These are phyloP conservation scores for Monochamus alternatus DNA, from an alignment of 2,888 invertebrate genomes.

Conservation along the genomic window DNA sequence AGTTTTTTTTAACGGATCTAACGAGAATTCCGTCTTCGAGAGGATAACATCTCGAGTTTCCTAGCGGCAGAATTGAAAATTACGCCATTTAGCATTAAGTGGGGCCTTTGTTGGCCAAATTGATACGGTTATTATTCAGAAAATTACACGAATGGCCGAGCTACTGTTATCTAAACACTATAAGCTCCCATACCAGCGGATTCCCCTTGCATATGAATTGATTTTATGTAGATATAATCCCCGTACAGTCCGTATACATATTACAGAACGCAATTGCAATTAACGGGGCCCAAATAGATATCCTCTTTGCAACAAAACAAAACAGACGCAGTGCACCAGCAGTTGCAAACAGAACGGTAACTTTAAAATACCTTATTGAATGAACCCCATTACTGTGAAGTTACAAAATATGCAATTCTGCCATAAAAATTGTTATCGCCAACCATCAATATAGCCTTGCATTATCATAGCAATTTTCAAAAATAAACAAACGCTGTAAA, in stretches of 20 bases:
- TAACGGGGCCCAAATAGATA: neutral
- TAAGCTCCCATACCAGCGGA: conserved; percentile 17
- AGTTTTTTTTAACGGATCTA: neutral
- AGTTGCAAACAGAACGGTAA: neutral
- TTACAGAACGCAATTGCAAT: conserved; percentile 23
- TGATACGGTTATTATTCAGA: conserved; percentile 1
- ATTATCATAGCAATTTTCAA: too few relatives aligned
- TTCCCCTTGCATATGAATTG: conserved; percentile 23
- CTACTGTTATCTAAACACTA: conserved; percentile 12
- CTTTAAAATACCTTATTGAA: neutral
- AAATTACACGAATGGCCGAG: conserved; percentile 17
- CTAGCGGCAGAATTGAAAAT: conserved; percentile 2
- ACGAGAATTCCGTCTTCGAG: neutral
- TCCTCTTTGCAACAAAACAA: conserved; percentile 4
- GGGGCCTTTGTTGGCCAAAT: conserved; percentile 8
- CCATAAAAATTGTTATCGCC: too few relatives aligned
- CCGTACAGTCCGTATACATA: conserved; percentile 18
- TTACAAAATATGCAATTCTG: too few relatives aligned
- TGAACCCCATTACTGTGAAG: too few relatives aligned
- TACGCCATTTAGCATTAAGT: conserved; percentile 13
- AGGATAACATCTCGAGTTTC: neutral
- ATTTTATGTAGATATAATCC: conserved; percentile 35
- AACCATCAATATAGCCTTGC: too few relatives aligned
- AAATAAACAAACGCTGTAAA: too few relatives aligned
- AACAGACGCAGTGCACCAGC: neutral